Percentiles rank a stretch among this genome's conserved stretches.
Conservation (phyloP, 2,888 invertebrate genomes). For the Teleogryllus oceanicus region DNA sequence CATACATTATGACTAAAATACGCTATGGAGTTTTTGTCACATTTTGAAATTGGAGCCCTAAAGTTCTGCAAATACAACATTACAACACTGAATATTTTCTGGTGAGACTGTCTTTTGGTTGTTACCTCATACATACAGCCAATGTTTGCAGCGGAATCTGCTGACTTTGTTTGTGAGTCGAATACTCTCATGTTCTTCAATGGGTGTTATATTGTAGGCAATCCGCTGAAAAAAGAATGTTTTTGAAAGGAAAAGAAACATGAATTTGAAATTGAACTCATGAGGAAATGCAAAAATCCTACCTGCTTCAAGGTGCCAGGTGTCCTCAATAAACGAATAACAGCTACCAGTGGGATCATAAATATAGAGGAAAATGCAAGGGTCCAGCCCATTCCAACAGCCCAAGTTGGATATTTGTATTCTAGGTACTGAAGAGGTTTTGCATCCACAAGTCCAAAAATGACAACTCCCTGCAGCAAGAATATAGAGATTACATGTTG, state of each 20-base stretch:
- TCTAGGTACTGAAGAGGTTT: conserved; percentile 64
- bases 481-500: background rate
- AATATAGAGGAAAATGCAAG: conserved; percentile 70
- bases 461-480: conserved; percentile 58
- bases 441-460: conserved; percentile 62
- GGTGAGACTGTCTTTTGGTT: too few species aligned
- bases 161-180: conserved; percentile 58
- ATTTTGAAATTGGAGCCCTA: too few species aligned
- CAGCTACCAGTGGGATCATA: conserved; percentile 67
- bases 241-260: background rate
- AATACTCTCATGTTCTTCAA: conserved; percentile 63
- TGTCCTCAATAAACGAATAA: conserved; percentile 60
- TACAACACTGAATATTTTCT: too few species aligned
- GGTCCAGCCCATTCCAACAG: conserved; percentile 66
- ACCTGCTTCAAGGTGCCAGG: conserved; percentile 68
- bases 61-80: too few species aligned
- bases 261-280: background rate
- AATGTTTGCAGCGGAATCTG: conserved; percentile 62
- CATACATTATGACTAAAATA: too few species aligned
- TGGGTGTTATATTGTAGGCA: conserved; percentile 64
- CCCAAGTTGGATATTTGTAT: conserved; percentile 68
- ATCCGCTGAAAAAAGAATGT: conserved; percentile 52
- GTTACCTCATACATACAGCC: conserved; percentile 60
- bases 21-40: too few species aligned
- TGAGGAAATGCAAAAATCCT: conserved; percentile 39